These are phyloP conservation scores for Austrolebias charrua DNA, from an alignment of 2,797 vertebrate species.

Conservation along the genomic window DNA sequence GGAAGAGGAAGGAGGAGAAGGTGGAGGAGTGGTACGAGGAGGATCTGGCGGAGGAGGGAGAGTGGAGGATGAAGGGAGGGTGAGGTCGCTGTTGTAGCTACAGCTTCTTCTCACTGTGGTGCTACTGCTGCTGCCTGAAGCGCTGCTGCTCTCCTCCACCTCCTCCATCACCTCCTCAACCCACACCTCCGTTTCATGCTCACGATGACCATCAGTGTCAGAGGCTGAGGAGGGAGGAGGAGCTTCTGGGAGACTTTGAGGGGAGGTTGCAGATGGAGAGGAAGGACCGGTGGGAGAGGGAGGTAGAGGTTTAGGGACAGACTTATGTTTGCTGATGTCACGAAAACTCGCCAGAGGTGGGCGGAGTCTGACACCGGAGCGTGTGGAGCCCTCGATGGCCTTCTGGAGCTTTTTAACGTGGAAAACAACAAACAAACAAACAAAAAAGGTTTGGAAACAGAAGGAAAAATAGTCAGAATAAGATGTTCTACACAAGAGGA, in stretches of 20 bases:
- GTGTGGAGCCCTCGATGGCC: conserved; percentile 91
- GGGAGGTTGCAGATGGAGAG: conserved; percentile 23
- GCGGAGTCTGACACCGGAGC: conserved; percentile 86
- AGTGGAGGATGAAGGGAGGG: conserved; percentile 46
- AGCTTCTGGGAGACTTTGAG: conserved; percentile 69
- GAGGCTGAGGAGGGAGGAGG: conserved; percentile 26
- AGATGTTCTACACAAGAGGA: background rate
- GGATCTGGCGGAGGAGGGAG: conserved; percentile 32
- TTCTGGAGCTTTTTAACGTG: conserved; percentile 87
- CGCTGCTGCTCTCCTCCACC: conserved; percentile 41
- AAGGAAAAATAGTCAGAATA: too few species aligned
- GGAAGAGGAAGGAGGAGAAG: conserved; percentile 34
- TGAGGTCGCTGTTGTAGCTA: conserved; percentile 49
- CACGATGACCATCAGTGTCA: conserved; percentile 18
- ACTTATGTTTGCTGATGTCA: conserved; percentile 73
- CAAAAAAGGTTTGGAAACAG: background rate
- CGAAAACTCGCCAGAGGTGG: conserved; percentile 93
- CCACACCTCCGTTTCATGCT: conserved; percentile 70
- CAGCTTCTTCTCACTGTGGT: conserved; percentile 15
- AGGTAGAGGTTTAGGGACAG: conserved; percentile 56
- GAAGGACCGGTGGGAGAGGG: conserved; percentile 46
- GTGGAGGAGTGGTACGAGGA: conserved; percentile 17
- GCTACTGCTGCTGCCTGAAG: conserved; percentile 25
- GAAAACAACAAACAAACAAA: background rate
- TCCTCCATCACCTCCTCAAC: conserved; percentile 55